Percentiles rank a stretch among this genome's conserved stretches.
Evolutionary conservation across 2,888 invertebrate species (phyloP).

Genomic region (Aphidoletes aphidimyza): DNA sequence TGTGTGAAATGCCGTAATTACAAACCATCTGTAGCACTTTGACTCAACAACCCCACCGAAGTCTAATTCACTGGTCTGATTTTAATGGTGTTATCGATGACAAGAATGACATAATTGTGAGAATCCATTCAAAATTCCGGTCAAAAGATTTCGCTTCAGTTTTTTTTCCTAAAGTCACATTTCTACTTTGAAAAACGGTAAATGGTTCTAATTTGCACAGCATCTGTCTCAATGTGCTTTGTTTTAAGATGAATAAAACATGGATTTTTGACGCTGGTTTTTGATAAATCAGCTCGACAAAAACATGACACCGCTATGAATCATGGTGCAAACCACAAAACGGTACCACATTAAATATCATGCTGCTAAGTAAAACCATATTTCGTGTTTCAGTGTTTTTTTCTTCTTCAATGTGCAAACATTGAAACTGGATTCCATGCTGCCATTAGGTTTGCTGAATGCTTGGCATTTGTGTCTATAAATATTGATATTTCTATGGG

Average conservation of each 20-base stretch:
- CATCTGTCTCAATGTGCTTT: not conserved
- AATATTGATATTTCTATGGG: not conserved
- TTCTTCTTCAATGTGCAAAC: not conserved
- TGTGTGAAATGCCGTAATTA: conserved; percentile 1
- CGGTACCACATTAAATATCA: not conserved
- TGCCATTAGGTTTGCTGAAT: not conserved
- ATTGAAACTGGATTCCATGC: not conserved
- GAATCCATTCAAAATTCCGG: not conserved
- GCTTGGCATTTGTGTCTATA: not conserved
- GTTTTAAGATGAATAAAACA: not conserved
- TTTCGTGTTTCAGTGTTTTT: not conserved
- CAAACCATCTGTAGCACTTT: conserved; percentile 49
- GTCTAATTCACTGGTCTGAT: conserved; percentile 34
- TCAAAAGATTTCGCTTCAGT: not conserved
- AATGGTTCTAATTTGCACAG: not conserved
- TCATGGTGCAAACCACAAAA: conserved; percentile 3
- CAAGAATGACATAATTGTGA: conserved; percentile 42
- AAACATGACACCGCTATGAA: conserved; percentile 38
- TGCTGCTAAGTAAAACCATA: not conserved
- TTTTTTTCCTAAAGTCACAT: too few relatives aligned
- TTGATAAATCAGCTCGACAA: conserved; percentile 47
- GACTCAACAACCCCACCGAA: not conserved
- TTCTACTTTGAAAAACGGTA: not conserved
- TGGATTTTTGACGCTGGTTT: not conserved
- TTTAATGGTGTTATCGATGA: conserved; percentile 46